Evolutionary conservation across 23 tunicate species (phyloP).

Genomic region (Halocynthia aurantium): DNA sequence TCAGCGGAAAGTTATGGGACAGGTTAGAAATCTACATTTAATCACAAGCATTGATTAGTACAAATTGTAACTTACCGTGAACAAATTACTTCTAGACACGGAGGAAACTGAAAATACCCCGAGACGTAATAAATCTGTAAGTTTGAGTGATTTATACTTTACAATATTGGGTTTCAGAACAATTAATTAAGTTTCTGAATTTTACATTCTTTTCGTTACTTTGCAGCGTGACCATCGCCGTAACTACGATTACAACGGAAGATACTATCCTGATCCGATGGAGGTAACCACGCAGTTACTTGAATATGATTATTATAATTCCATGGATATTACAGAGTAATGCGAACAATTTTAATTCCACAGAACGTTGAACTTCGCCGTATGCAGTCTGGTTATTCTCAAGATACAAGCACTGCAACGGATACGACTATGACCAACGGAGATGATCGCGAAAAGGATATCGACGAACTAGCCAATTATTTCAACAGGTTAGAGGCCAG

Average conservation of each 20-base stretch:
- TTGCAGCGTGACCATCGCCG: conserved; percentile 20
- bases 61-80: not conserved
- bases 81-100: conserved; percentile 9
- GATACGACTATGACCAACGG: conserved; percentile 77
- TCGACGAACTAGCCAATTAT: conserved; percentile 75
- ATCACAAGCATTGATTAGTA: too few relatives aligned
- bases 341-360: not conserved
- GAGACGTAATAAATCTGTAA: conserved; percentile 14
- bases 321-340: not conserved
- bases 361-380: conserved; percentile 85
- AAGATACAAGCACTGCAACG: conserved; percentile 42
- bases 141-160: not conserved
- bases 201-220: not conserved
- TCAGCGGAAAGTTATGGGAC: conserved; percentile 89
- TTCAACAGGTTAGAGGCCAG: conserved; percentile 56
- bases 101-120: conserved; percentile 15
- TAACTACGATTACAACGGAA: conserved; percentile 10
- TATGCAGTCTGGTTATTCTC: conserved; percentile 56
- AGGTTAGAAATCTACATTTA: not conserved
- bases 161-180: not conserved
- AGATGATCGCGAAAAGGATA: conserved; percentile 42
- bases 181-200: not conserved
- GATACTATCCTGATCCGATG: conserved; percentile 59
- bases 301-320: not conserved
- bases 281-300: conserved; percentile 30